Evolutionary conservation across 2,888 invertebrate genomes (phyloP).

Genomic region (Gastracanthus pulcherrimus): DNA sequence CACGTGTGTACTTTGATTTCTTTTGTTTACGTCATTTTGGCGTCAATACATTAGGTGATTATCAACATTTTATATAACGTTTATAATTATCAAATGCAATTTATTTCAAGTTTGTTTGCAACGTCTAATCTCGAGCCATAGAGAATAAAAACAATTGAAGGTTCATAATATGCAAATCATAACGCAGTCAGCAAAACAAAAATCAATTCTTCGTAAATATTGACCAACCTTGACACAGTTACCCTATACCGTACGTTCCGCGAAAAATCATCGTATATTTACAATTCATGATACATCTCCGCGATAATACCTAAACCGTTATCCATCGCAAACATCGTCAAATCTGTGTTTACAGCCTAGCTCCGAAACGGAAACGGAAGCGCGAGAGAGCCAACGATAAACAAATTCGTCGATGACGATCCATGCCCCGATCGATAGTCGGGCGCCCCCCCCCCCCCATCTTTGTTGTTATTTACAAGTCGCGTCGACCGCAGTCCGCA

Average conservation of each 20-base stretch:
- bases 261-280: not conserved
- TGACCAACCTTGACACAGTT: not conserved
- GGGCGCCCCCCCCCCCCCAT: not conserved
- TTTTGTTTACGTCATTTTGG: not conserved
- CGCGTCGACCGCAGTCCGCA: not conserved
- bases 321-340: not conserved
- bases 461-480: constrained; percentile 22
- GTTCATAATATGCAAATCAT: no score
- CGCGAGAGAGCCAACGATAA: not conserved
- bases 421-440: no score
- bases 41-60: no score
- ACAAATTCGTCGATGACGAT: not conserved
- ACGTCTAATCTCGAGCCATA: no score
- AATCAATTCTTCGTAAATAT: no score
- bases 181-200: no score
- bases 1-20: not conserved
- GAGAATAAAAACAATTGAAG: no score
- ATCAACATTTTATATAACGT: no score
- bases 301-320: no score
- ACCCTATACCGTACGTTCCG: not conserved
- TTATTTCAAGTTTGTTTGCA: no score
- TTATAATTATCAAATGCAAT: no score
- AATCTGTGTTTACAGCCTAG: not conserved
- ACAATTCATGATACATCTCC: no score
- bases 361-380: not conserved